A percentile compares a stretch with the other conserved stretches of the same genome.
Evolutionary conservation across 1,140 invertebrate species (phyloP).

Genomic region (Penaeus chinensis): DNA sequence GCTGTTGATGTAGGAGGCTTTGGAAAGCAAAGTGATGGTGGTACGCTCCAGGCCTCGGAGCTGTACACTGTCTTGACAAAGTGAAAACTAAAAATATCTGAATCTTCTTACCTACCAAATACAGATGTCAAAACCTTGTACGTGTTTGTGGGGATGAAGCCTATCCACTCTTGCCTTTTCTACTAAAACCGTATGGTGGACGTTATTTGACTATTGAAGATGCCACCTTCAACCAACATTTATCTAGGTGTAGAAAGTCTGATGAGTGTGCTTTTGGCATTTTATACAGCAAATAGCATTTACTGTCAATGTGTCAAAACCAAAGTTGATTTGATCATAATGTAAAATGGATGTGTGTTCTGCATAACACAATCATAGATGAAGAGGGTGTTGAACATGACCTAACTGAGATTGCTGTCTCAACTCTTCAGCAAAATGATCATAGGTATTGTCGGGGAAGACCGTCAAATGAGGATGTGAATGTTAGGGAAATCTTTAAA

Average conservation of each 20-base stretch:
- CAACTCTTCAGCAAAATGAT: background rate
- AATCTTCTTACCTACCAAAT: slow-evolving; percentile 40
- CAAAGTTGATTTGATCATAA: slow-evolving; percentile 44
- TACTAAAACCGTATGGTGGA: slow-evolving; percentile 32
- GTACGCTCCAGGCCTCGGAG: slow-evolving; percentile 49
- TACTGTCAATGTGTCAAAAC: slow-evolving; percentile 32
- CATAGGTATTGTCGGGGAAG: slow-evolving; percentile 28
- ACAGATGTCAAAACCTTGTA: slow-evolving; percentile 16
- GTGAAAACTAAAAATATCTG: slow-evolving; percentile 7
- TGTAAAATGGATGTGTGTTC: slow-evolving; percentile 40
- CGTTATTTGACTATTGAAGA: slow-evolving; percentile 39
- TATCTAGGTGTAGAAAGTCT: slow-evolving; percentile 42
- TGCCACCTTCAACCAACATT: slow-evolving; percentile 31
- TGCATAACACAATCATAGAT: slow-evolving; percentile 51
- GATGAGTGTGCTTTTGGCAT: slow-evolving; percentile 54
- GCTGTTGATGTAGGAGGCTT: slow-evolving; percentile 63
- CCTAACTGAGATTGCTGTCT: slow-evolving; percentile 24
- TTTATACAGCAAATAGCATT: slow-evolving; percentile 37
- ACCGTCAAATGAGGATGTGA: slow-evolving; percentile 20
- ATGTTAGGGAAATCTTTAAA: slow-evolving; percentile 53
- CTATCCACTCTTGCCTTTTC: slow-evolving; percentile 31
- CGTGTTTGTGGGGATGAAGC: slow-evolving; percentile 38
- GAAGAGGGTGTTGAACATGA: slow-evolving; percentile 43
- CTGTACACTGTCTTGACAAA: slow-evolving; percentile 33
- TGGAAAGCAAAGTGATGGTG: slow-evolving; percentile 64